Conservation (phyloP, 2,113 vertebrate genomes). For the Stictonetta naevosa region DNA sequence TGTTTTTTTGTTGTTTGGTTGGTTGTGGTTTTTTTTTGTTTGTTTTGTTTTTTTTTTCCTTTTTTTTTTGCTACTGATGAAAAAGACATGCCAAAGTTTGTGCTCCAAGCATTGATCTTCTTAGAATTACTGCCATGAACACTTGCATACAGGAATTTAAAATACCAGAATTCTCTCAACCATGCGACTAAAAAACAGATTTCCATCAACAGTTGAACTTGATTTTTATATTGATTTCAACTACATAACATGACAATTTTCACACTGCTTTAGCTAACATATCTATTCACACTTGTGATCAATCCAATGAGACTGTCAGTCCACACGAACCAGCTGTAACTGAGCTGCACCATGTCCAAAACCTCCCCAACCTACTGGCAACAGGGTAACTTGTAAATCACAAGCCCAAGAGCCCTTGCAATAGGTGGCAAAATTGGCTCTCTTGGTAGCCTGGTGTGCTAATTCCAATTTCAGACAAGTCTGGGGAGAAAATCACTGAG, state of each 20-base stretch:
- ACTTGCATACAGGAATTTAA: background rate
- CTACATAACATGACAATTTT: background rate
- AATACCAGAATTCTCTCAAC: background rate
- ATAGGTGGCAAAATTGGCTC: background rate
- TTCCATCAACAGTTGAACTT: background rate
- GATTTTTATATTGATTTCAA: background rate
- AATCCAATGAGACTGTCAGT: rapidly evolving
- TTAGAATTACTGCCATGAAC: background rate
- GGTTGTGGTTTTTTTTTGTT: rapidly evolving
- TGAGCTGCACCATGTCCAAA: background rate
- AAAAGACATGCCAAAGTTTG: background rate
- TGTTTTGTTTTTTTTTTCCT: background rate
- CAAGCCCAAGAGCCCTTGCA: background rate
- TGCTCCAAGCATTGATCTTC: background rate
- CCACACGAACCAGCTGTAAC: background rate
- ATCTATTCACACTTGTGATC: background rate
- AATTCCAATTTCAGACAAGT: background rate
- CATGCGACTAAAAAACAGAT: background rate
- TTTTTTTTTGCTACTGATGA: background rate
- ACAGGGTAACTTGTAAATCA: background rate
- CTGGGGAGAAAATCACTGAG: background rate
- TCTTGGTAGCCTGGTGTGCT: background rate
- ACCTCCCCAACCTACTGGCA: background rate
- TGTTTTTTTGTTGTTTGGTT: background rate
- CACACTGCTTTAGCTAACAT: background rate